phyloP scores from a whole-genome alignment of 2,797 vertebrate species.

The Clarias laeviceps region DNA sequence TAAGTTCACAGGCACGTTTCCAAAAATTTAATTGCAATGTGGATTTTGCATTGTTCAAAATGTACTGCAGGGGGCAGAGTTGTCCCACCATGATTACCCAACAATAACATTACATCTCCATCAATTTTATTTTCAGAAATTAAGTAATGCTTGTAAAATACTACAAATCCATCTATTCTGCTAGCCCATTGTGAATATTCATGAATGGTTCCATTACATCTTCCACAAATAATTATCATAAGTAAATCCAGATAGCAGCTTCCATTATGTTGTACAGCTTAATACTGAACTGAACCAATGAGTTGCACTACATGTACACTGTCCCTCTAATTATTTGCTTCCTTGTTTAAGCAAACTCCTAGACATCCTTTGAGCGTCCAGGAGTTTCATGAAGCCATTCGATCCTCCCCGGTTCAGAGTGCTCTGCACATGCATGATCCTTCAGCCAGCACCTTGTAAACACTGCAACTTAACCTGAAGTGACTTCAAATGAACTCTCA shows the following conservation, averaged over 20 bases:
- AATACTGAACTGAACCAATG: background rate
- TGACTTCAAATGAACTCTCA: background rate
- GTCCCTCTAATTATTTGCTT: background rate
- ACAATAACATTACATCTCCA: background rate
- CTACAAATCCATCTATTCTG: background rate
- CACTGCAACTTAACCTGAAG: background rate
- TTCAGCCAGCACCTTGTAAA: background rate
- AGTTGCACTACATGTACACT: background rate
- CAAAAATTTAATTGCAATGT: background rate
- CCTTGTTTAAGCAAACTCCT: conserved; percentile 9
- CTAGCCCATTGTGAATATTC: background rate
- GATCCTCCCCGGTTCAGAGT: background rate
- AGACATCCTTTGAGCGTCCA: background rate
- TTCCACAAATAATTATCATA: background rate
- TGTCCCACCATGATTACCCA: background rate
- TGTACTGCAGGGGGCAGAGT: conserved; percentile 26
- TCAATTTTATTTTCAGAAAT: background rate
- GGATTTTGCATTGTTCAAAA: background rate
- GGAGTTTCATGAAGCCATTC: background rate
- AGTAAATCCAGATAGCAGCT: background rate
- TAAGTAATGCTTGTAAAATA: background rate
- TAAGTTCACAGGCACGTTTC: background rate
- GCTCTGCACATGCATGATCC: background rate
- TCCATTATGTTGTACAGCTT: background rate
- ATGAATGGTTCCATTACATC: background rate